Evolutionary conservation across 2,797 vertebrate species (phyloP), one percentile per base, ranked within the genome.

Genomic region (Artibeus lituratus): DNA sequence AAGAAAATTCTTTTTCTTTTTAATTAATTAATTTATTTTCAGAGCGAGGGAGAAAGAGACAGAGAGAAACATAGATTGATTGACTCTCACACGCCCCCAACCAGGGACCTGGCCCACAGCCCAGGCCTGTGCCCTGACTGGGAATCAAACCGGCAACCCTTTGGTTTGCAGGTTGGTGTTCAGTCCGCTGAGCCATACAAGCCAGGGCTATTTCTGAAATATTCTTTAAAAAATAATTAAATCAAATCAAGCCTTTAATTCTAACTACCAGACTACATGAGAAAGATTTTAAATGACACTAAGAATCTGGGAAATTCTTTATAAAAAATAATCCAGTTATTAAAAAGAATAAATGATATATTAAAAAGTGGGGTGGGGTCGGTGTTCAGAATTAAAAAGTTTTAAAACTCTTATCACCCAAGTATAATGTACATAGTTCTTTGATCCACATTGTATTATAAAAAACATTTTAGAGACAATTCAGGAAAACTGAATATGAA

Each of bases 391-490:
- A 67, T 67, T 67, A 10, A 35, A 19, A 67, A 35, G 65, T 29
- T 67, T 95, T 76, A n/a, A 81, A 94, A 95, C 4, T 39, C 5
- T 19, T 51, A 74, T 67, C 44, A 83, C 19, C 35, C 55, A 86
- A 95, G 69, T 67, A 11, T 24, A 80, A 83, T 32, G 5, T 44
- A 18, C 57, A 24, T 19, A 47, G 14, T 6, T 87, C 59, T 90
- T 32, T 29, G 47, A 87, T 29, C 35, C 44, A 92, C n/a, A 83
- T 3, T 87, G 19, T 26, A 80, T 47, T 80, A 7, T 80, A 85
- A 96, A 93, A 91, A 91, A 57, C 14, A 80, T 91, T 73, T 94
- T 39, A 67, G 37, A 87, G 57, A 87, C 32, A 81, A 81, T 47
- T 91, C 24, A 49, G 53, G 11, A 85, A 88, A 85, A 91, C 0